Evolutionary conservation across 2,113 vertebrate species (phyloP).

Genomic region (Gadus macrocephalus): DNA sequence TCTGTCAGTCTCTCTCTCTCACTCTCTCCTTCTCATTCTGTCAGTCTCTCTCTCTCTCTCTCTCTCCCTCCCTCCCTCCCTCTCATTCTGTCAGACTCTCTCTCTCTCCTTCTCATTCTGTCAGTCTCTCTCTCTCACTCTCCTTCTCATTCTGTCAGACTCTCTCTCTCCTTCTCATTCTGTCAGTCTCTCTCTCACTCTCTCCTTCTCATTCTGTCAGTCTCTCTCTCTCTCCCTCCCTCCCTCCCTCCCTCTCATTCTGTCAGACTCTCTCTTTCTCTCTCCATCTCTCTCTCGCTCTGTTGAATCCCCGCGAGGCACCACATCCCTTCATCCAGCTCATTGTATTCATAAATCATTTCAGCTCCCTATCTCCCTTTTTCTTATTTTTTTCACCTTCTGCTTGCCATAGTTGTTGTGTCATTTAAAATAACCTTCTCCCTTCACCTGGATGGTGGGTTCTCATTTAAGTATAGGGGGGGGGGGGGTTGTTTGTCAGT

Average conservation of each 20-base stretch:
- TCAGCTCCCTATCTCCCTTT: background rate
- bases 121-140: background rate
- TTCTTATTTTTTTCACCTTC: background rate
- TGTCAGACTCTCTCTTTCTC: conserved; percentile 6
- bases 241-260: background rate
- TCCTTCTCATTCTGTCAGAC: background rate
- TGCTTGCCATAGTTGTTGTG: conserved; percentile 4
- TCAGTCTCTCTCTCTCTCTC: conserved; percentile 8
- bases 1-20: too few relatives aligned
- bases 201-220: too few relatives aligned
- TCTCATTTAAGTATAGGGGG: too few relatives aligned
- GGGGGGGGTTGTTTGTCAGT: background rate
- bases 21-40: background rate
- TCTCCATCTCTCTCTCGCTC: background rate
- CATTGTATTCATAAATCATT: conserved; percentile 25
- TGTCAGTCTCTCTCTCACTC: too few relatives aligned
- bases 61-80: background rate
- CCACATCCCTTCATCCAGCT: conserved; percentile 15
- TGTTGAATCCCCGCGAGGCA: conserved; percentile 3
- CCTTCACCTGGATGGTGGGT: background rate
- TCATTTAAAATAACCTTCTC: background rate
- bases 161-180: too few relatives aligned
- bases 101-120: conserved; percentile 16
- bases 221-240: too few relatives aligned
- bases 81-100: conserved; percentile 14